Base-by-base conservation (phyloP, 2,888 invertebrate species). In the Phorcus lineatus region DNA sequence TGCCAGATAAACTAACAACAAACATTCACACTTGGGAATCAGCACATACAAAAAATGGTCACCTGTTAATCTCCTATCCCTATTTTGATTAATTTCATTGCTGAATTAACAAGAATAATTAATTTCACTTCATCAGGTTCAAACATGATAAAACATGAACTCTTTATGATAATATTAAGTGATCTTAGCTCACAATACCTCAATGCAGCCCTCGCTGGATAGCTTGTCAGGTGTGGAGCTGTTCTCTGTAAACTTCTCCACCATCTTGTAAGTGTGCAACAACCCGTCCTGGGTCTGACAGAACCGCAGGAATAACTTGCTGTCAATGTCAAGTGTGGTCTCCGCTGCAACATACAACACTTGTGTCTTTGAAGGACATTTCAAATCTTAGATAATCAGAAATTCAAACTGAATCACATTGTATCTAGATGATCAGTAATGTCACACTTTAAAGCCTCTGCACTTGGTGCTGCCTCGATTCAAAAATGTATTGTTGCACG, bases 301-400 rank as follows among this genome's bases (percentile, higher is more conserved):
- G 83, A 90, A 92, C 66, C 91, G 91, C 53, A 91, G 86, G 80
- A 93, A 86, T 74, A 92, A 84, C 52, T 91, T 90, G 70, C 90
- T 90, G 84, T 93, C 93, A 78, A 92, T 91, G 86, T 93, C 93
- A 62, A 91, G 84, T n/a, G 86, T 88, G 24, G 90, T 90, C 53
- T 89, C 90, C 83, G 86, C 90, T 89, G 81, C 11, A 82, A 81
- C 11, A 47, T 47, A 47, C 13, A 47, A 47, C 47, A 47, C 13
- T 9, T 7, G n/a, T 57, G 16, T 24, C 16, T 57, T 24, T 9
- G 9, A 19, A n/a, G 22, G 55, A 19, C 2, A 6, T 55, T n/a
- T 55, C n/a, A 55, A 55, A 19, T n/a, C 4, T 55, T n/a, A n/a
- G n/a, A n/a, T n/a, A n/a, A n/a, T 55, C 11, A 55, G 11, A n/a